Evolutionary conservation across 2,888 invertebrate genomes (phyloP), one percentile per base, ranked within the genome.

Genomic region (Apoda limacodes): DNA sequence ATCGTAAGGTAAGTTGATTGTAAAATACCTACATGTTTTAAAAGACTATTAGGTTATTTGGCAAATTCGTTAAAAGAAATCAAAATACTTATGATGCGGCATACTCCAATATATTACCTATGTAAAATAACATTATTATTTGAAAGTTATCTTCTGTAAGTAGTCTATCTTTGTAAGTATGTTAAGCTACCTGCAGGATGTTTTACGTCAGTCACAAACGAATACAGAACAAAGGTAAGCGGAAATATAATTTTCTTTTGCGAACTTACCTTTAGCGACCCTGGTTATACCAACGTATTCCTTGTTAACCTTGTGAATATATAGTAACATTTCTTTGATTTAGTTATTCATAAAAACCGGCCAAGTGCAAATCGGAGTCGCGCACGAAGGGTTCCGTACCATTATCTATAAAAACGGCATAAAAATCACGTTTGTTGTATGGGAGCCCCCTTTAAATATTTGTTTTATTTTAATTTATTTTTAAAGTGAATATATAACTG

Each of bases 321-420:
- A 67, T 50, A 71, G 60, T 56, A 82, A 74, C 62, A 82, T 75
- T 68, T 82, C 81, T 62, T 64, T 58, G 59, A 82, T 75, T 58
- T 82, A 81, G 10, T 78, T 80, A 47, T 76, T 74, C n/a, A n/a
- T n/a, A n/a, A n/a, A n/a, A n/a, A n/a, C n/a, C n/a, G n/a, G n/a
- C n/a, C n/a, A n/a, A n/a, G n/a, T n/a, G n/a, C n/a, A n/a, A n/a
- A n/a, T n/a, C n/a, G n/a, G n/a, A n/a, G n/a, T n/a, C n/a, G n/a
- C n/a, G n/a, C n/a, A n/a, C n/a, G n/a, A n/a, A n/a, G n/a, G n/a
- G n/a, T n/a, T n/a, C n/a, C n/a, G n/a, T n/a, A n/a, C n/a, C n/a
- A n/a, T n/a, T n/a, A n/a, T n/a, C n/a, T n/a, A n/a, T n/a, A n/a
- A n/a, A n/a, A n/a, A n/a, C n/a, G n/a, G n/a, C n/a, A n/a, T n/a